Base-by-base conservation (phyloP, 2,888 invertebrate genomes). In the Heliconius hortense region DNA sequence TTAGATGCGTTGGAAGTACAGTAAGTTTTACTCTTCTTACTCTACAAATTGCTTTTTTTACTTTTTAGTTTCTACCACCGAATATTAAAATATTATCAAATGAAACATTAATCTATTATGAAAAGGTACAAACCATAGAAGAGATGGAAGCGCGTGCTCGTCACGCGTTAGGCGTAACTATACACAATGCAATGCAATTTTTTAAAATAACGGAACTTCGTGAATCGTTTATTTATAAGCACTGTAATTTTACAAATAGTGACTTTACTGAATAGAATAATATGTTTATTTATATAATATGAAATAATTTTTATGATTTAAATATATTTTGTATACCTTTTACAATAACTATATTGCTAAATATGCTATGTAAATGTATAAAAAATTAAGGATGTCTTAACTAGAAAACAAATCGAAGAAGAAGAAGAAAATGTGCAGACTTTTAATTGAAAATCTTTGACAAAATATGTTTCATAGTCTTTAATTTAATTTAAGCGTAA, bases 161-260 rank as follows among this genome's bases (percentile, higher is more conserved):
- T 56, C 53, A 69, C 53, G 69, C 56, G n/a, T 69, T n/a, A 56
- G n/a, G 53, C 31, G 69, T 53, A 53, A 68, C 53, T 21, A 53
- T 53, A 5, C 4, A 68, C 28, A 53, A 53, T 53, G 53, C 28
- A 13, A 53, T 10, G 68, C 21, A 53, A 26, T 67, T 43, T 68
- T 67, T 69, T 53, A 7, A n/a, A 69, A 53, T 69, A 69, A 53
- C 69, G 69, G 69, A 31, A 53, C 21, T 21, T 1, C 18, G 26
- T 66, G 48, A 67, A 66, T 7, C 15, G 39, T 39, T 5, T 26
- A 1, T 48, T 26, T 48, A 26, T 15, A 48, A 67, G 0, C 21
- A 4, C 15, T 67, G 21, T 13, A 68, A n/a, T 28, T 48, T 53
- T 68, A 21, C 26, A 21, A 68, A 11, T 28, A n/a, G 21, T 21